These are phyloP conservation scores for Hypselothyrea guttata DNA, from an alignment of 2,888 invertebrate genomes.

Conservation along the genomic window DNA sequence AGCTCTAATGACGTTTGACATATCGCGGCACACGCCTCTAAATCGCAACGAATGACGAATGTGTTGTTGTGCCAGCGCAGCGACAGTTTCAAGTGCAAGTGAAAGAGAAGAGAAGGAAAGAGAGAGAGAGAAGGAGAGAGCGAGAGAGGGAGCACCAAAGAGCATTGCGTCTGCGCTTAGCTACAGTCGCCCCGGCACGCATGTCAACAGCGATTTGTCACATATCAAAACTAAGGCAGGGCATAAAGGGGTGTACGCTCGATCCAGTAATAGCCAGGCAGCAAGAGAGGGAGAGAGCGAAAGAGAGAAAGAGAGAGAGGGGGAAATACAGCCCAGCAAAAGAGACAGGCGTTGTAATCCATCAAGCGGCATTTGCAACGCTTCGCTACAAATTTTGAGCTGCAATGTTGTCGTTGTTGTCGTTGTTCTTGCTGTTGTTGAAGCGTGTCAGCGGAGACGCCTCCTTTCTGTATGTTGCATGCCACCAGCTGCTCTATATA, in stretches of 20 bases:
- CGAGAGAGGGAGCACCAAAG: too few species aligned
- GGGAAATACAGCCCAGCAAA: too few species aligned
- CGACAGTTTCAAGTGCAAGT: constrained; percentile 75
- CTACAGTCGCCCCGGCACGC: constrained; percentile 32
- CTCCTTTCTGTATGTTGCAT: constrained; percentile 30
- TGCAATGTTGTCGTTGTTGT: too few species aligned
- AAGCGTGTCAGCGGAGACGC: constrained; percentile 72
- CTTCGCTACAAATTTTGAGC: constrained; percentile 47
- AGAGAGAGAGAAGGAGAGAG: too few species aligned
- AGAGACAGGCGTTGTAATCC: constrained; percentile 54
- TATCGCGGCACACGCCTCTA: constrained; percentile 58
- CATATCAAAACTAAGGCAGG: constrained; percentile 71
- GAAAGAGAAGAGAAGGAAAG: too few species aligned
- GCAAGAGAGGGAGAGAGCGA: not conserved
- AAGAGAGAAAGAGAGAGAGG: not conserved
- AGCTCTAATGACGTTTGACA: constrained; percentile 68
- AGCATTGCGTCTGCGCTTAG: constrained; percentile 18
- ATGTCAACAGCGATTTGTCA: constrained; percentile 72
- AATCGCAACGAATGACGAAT: constrained; percentile 64
- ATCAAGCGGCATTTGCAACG: constrained; percentile 68
- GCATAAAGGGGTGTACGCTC: constrained; percentile 60
- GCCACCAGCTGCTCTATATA: not conserved
- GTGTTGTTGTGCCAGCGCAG: constrained; percentile 68
- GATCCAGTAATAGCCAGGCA: too few species aligned
- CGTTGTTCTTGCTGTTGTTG: constrained; percentile 49